Percentiles rank a stretch among this genome's conserved stretches.
phyloP scores from a whole-genome alignment of 2,797 vertebrate genomes.

The Sebastes itinus region DNA sequence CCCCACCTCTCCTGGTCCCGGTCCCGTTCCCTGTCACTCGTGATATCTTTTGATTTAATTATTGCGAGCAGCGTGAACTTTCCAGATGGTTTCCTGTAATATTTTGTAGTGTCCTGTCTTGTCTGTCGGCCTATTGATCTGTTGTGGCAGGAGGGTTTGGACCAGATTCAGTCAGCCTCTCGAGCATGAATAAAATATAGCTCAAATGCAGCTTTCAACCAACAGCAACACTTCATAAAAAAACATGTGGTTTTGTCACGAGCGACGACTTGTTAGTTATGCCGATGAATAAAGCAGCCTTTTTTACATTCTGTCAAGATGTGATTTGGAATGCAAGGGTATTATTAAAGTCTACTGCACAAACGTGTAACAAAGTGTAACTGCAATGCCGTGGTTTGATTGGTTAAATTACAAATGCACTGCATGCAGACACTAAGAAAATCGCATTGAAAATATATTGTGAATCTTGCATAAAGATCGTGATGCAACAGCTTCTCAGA shows the following conservation, averaged over 20 bases:
- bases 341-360: not conserved
- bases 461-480: not conserved
- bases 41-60: not conserved
- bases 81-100: not conserved
- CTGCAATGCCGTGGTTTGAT: not conserved
- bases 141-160: not conserved
- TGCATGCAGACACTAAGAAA: not conserved
- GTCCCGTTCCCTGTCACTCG: not conserved
- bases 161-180: not conserved
- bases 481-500: not conserved
- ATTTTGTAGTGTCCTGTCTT: not conserved
- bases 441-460: not conserved
- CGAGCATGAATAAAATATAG: not conserved
- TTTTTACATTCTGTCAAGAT: not conserved
- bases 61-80: not conserved
- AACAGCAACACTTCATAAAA: not conserved
- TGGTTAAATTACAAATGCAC: not conserved
- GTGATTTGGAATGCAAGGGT: not conserved
- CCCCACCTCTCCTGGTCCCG: not conserved
- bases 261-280: not conserved
- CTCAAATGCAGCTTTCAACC: not conserved
- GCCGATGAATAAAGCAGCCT: not conserved
- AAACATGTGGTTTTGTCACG: not conserved
- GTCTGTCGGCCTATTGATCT: not conserved
- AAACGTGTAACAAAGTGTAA: not conserved